phyloP scores from a whole-genome alignment of 2,888 invertebrate genomes.

The Cataglyphis altisquamis region DNA sequence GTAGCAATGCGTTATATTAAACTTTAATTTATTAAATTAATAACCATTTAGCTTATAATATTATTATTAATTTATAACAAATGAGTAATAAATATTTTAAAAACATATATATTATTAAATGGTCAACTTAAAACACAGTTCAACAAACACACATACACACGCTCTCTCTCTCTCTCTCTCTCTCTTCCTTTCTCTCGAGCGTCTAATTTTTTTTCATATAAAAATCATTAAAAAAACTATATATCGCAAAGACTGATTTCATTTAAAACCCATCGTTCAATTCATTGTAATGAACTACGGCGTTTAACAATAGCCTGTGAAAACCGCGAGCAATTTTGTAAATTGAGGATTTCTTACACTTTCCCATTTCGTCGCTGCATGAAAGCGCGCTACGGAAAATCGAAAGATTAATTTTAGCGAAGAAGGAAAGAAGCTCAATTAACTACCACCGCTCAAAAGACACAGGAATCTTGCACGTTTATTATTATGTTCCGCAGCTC shows the following conservation, averaged over 20 bases:
- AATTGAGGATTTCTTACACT: background rate
- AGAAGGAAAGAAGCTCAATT: conserved; percentile 68
- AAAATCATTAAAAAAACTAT: conserved; percentile 1
- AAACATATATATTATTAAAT: background rate
- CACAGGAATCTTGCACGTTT: conserved; percentile 69
- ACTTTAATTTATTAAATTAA: background rate
- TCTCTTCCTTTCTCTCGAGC: too few species aligned
- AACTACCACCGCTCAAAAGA: conserved; percentile 62
- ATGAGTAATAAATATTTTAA: conserved; percentile 12
- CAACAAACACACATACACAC: background rate
- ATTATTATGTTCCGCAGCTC: conserved; percentile 63
- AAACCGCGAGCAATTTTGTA: conserved; percentile 18
- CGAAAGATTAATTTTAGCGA: conserved; percentile 66
- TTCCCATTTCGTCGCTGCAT: background rate
- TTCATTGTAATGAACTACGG: conserved; percentile 11
- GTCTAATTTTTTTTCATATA: background rate
- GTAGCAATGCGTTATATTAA: background rate
- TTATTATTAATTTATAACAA: background rate
- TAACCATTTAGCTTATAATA: background rate
- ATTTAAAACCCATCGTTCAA: conserved; percentile 15
- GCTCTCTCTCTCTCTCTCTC: too few species aligned
- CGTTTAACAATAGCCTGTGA: background rate
- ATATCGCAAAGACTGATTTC: background rate
- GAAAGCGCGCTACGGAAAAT: conserved; percentile 59
- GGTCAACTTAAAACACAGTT: background rate